A percentile compares a stretch with the other conserved stretches of the same genome.
These are phyloP conservation scores for Enoplosus armatus DNA, from an alignment of 2,797 vertebrate genomes.

Conservation along the genomic window DNA sequence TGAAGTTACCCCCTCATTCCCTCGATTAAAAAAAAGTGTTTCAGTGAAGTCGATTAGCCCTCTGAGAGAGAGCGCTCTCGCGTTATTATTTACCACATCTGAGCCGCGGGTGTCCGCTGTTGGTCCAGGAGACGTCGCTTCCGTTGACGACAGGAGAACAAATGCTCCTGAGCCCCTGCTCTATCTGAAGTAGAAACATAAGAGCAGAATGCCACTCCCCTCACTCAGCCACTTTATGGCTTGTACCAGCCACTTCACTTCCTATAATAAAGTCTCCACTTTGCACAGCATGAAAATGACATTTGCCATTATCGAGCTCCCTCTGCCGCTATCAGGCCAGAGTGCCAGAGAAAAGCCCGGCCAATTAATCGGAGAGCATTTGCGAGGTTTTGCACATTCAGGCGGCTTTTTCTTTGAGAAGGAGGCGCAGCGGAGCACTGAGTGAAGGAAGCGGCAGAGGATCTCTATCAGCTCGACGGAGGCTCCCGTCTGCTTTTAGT, in stretches of 20 bases:
- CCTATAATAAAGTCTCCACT: slow-evolving; percentile 77
- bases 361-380: slow-evolving; percentile 72
- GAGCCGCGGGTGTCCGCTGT: background rate
- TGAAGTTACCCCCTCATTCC: slow-evolving; percentile 17
- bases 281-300: slow-evolving; percentile 78
- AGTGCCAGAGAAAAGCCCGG: slow-evolving; percentile 70
- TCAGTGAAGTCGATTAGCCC: slow-evolving; percentile 22
- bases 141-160: slow-evolving; percentile 40
- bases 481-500: slow-evolving; percentile 28
- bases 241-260: slow-evolving; percentile 70
- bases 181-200: slow-evolving; percentile 35
- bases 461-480: slow-evolving; percentile 17
- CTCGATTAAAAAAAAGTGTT: slow-evolving; percentile 38
- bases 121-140: slow-evolving; percentile 15
- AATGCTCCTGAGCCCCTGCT: slow-evolving; percentile 27
- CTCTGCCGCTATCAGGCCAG: slow-evolving; percentile 69
- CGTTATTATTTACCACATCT: slow-evolving; percentile 25
- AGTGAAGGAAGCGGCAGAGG: slow-evolving; percentile 32
- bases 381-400: slow-evolving; percentile 64
- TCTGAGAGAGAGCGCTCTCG: slow-evolving; percentile 30
- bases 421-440: slow-evolving; percentile 22
- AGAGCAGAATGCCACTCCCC: slow-evolving; percentile 50
- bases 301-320: slow-evolving; percentile 72
- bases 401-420: slow-evolving; percentile 48
- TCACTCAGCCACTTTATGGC: slow-evolving; percentile 60